Evolutionary conservation across 2,888 invertebrate species (phyloP).

Genomic region (Clepsis dumicolana): DNA sequence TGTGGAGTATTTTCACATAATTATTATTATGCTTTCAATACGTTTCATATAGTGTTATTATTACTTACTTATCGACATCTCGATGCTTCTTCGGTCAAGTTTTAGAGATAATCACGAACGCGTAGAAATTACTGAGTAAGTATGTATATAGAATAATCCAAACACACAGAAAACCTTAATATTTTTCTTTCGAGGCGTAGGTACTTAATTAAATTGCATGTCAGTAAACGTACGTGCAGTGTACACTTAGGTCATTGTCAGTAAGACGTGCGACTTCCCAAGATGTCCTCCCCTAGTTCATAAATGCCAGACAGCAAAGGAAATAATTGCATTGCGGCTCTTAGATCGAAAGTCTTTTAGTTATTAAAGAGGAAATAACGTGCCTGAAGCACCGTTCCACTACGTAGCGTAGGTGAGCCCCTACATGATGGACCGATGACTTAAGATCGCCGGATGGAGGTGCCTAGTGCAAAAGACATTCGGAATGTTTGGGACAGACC

Average conservation of each 20-base stretch:
- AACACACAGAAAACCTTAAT: too few species aligned
- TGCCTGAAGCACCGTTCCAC: neutral
- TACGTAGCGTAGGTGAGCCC: neutral
- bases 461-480: too few species aligned
- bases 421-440: neutral
- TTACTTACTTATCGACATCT: neutral
- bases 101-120: too few species aligned
- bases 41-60: neutral
- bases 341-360: slow-evolving; percentile 1
- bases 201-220: too few species aligned
- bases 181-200: too few species aligned
- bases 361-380: neutral
- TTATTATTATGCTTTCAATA: neutral
- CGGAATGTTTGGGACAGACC: neutral
- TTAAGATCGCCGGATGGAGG: slow-evolving; percentile 1
- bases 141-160: too few species aligned
- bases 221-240: neutral
- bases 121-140: too few species aligned
- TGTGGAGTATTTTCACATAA: neutral
- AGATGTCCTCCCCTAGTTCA: neutral
- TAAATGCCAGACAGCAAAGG: neutral
- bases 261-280: neutral
- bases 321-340: slow-evolving; percentile 2
- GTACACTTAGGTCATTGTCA: neutral
- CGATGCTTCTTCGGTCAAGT: too few species aligned